Base-by-base conservation (phyloP, 2,113 vertebrate genomes). In the Sciurus niger region DNA sequence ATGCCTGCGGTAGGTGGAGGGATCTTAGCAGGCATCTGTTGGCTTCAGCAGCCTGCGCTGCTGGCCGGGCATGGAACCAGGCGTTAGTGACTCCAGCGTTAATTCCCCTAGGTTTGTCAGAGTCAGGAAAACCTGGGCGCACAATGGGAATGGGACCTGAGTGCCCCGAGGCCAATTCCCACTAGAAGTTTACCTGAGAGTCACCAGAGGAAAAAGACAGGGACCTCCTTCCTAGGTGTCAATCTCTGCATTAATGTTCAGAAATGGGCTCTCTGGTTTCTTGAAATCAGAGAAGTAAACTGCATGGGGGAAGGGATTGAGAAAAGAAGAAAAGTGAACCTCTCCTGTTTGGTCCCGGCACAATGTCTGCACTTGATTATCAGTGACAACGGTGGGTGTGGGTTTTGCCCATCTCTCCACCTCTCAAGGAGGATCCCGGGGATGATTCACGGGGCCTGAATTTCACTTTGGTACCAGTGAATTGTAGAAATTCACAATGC, bases 291-390 rank as follows among this genome's bases (percentile, higher is more conserved):
- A 91, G 55, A 40, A 40, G 40, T 32, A 63, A 48, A 30, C 30
- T 58, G 53, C 16, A 3, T 58, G 22, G 18, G 32, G 48, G n/a
- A 82, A 90, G 95, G 90, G 37, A 94, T 25, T 22, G 46, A 92
- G 51, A 65, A 84, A 70, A 85, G 77, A 74, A 63, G 32, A 11
- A 22, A 88, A 77, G n/a, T 24, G 63, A 80, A 46, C 0, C 20
- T 92, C 60, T 90, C 53, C 72, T 95, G 85, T 94, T 68, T 74
- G 96, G 58, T 48, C 76, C 83, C 91, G 58, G 84, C 74, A 82
- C 4, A 22, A 6, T 72, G 58, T 79, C 68, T 68, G 25, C 3
- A 8, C 58, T 89, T 82, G 43, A 28, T 90, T 89, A 74, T 90
- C 80, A 78, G 9, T 37, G 89, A 83, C 58, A 80, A 58, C 68